Evolutionary conservation across 2,113 vertebrate species (phyloP).

Genomic region (Perognathus longimembris): DNA sequence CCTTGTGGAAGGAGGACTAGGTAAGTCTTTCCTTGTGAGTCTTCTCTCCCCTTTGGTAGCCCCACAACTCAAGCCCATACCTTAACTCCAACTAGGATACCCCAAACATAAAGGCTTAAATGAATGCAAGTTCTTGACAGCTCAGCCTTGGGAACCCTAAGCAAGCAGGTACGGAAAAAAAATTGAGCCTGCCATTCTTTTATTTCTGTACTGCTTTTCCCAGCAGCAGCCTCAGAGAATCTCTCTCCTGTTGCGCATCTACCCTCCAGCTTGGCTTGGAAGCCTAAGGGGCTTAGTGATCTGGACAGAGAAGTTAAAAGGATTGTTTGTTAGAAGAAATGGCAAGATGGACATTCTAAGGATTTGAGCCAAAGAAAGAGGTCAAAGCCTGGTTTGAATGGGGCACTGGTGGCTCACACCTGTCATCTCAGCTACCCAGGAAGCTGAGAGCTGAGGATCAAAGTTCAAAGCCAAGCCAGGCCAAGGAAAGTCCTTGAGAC

Average conservation of each 20-base stretch:
- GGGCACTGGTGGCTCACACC: background rate
- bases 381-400: background rate
- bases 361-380: background rate
- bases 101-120: background rate
- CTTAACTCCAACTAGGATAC: background rate
- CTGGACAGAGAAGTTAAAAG: background rate
- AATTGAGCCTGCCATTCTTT: slow-evolving; percentile 20
- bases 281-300: background rate
- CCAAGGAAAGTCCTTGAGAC: no score
- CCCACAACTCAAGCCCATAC: background rate
- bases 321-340: background rate
- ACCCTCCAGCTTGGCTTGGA: slow-evolving; percentile 53
- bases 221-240: slow-evolving; percentile 57
- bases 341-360: background rate
- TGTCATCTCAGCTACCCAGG: no score
- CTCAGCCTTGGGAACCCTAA: slow-evolving; percentile 37
- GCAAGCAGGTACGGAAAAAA: background rate
- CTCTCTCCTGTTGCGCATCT: slow-evolving; percentile 22
- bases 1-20: background rate
- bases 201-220: background rate
- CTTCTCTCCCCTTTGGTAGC: background rate
- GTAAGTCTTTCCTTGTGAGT: background rate
- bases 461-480: no score
- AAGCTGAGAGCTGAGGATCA: no score
- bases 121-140: background rate